Evolutionary conservation across 2,888 invertebrate genomes (phyloP), one percentile per base, ranked within the genome.

Genomic region (Alloscopus bannaensis): DNA sequence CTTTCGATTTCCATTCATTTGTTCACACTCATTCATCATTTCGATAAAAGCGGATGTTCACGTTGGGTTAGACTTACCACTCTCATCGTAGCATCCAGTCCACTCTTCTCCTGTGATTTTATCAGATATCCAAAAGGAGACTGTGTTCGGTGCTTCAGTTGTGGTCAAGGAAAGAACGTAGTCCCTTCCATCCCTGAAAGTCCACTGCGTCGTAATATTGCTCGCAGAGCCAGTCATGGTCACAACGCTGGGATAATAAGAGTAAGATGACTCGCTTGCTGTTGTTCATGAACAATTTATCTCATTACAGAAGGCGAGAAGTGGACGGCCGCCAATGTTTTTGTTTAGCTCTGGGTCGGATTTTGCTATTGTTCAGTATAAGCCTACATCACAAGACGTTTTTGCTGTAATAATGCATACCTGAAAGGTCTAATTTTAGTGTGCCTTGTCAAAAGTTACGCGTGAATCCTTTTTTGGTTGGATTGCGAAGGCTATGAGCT

Each of bases 91-190:
- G 65, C 88, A 88, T 69, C 90, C 90, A 83, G 89, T 89, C 91
- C 91, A 91, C 87, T 90, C 90, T 87, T 91, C 91, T 6, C 89
- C 89, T 18, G 90, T 89, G 86, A 88, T 88, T 87, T 91, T 90
- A 83, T 91, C 90, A 22, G 90, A 89, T 57, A 90, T 87, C 50
- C 88, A 87, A 65, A 91, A 87, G 86, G 90, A 89, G 83, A 91
- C 86, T 83, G 87, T 88, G 78, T 88, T 88, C 71, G 88, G 87
- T 50, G 86, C 88, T 52, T 88, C 84, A 13, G 71, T 70, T 2
- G 77, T 47, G 52, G 71, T 72, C 18, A 86, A 42, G 22, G 85
- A 82, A 2, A 86, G 47, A 8, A 84, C 60, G 42, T 86, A 85
- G 36, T 85, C 84, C 70, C 72, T 73, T 47, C 84, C 85, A 69